Evolutionary conservation across 2,888 invertebrate species (phyloP).

Genomic region (Drosophila leonis): DNA sequence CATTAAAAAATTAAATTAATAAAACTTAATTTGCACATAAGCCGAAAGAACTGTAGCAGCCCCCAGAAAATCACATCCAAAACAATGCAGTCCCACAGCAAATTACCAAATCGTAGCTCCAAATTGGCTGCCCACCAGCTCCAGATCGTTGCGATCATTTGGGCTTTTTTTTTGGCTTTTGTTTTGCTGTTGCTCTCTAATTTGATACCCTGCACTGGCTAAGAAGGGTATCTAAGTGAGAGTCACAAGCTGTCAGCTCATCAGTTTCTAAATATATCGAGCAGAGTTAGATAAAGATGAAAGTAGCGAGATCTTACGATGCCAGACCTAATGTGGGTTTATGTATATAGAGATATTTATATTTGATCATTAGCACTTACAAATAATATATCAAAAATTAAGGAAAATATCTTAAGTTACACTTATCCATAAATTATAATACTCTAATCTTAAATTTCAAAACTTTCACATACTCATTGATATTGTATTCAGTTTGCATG

Average conservation of each 20-base stretch:
- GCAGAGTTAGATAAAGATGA: neutral
- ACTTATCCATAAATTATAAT: no score
- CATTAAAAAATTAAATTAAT: slow-evolving; percentile 80
- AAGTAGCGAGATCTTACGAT: no score
- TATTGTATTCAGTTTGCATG: no score
- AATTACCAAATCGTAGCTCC: slow-evolving; percentile 72
- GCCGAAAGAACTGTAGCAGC: slow-evolving; percentile 37
- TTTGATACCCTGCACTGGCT: neutral
- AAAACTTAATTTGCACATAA: slow-evolving; percentile 75
- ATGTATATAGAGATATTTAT: no score
- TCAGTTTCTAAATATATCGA: neutral
- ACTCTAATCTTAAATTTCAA: no score
- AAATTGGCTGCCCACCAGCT: slow-evolving; percentile 74
- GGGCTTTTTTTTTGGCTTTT: slow-evolving; percentile 7
- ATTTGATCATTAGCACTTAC: no score
- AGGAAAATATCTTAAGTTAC: no score
- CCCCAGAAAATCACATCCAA: slow-evolving; percentile 20
- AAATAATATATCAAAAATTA: no score
- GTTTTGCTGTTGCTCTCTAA: slow-evolving; percentile 5
- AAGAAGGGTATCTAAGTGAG: neutral
- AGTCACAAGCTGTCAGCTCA: neutral
- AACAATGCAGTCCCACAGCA: slow-evolving; percentile 50
- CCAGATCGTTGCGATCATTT: slow-evolving; percentile 32
- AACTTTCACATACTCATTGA: no score
- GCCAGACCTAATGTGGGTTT: no score